phyloP scores from a whole-genome alignment of 2,888 invertebrate genomes.

The Isoperla grammatica region DNA sequence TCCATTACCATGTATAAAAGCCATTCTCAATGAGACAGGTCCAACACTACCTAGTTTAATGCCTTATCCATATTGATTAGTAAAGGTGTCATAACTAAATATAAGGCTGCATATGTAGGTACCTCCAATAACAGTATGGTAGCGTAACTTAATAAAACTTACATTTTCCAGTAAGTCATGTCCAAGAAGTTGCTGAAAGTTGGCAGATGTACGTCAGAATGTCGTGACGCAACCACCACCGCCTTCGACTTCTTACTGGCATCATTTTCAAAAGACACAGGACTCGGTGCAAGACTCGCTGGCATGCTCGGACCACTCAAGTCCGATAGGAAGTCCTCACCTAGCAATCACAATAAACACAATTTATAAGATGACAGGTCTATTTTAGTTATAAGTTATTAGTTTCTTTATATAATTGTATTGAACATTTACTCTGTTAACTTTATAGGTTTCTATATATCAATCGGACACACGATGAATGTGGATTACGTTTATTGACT shows the following conservation, averaged over 20 bases:
- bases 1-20: background rate
- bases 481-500: too few species aligned
- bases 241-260: slow-evolving; percentile 19
- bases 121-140: too few species aligned
- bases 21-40: slow-evolving; percentile 8
- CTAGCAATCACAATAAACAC: too few species aligned
- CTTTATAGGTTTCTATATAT: too few species aligned
- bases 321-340: slow-evolving; percentile 45
- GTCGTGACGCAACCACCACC: slow-evolving; percentile 1
- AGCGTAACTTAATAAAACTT: too few species aligned
- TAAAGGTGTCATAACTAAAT: too few species aligned
- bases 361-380: too few species aligned
- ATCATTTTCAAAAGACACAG: slow-evolving; percentile 46
- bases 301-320: slow-evolving; percentile 40
- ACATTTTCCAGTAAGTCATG: slow-evolving; percentile 63
- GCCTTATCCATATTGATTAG: background rate
- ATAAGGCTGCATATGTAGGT: too few species aligned
- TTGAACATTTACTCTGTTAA: too few species aligned
- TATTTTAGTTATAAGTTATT: too few species aligned
- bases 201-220: slow-evolving; percentile 22
- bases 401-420: too few species aligned
- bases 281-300: slow-evolving; percentile 48
- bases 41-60: background rate
- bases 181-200: slow-evolving; percentile 55
- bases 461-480: too few species aligned